Evolutionary conservation across 2,888 invertebrate species (phyloP), one percentile per base, ranked within the genome.

Genomic region (Tenthredo distinguenda): DNA sequence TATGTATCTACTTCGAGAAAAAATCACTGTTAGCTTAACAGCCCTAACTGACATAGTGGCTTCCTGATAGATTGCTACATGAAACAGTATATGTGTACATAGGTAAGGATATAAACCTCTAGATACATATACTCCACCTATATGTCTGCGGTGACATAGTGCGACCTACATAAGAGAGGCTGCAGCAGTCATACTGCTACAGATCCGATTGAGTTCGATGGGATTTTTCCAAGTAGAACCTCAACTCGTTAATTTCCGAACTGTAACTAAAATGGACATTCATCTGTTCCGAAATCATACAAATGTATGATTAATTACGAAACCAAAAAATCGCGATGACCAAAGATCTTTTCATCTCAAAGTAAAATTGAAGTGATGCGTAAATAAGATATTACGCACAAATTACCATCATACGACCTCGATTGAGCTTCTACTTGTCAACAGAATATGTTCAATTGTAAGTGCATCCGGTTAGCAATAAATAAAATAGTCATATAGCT

Each of bases 81-180:
- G 26, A 62, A 62, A 62, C 26, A 62, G 21, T 62, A 62, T 62
- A 62, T 26, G 26, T 62, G 34, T 26, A 76, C 47, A 47, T 47
- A 26, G 43, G 47, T 76, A 43, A 18, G 26, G 9, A 15, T 34
- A 31, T 77, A 77, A 47, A 55, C 72, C 26, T 72, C 40, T 72
- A 15, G 15, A 55, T 77, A 31, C 15, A 31, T 55, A 50, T 26
- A 34, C 37, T 55, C 21, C 43, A 26, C 43, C n/a, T 37, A 81
- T 81, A 62, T 62, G 40, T 62, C 81, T 58, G 47, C 50, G 40
- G 81, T 62, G 62, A 81, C 81, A 62, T 81, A 31, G 62, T 34
- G 26, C 40, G 62, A 81, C 81, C 81, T 81, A 62, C 37, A 62
- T 81, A 62, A 77, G 12, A 31, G 55, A 55, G 79, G 31, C 47